These are phyloP conservation scores for Pituophis catenifer DNA, from an alignment of 2,113 vertebrate genomes.

Conservation along the genomic window DNA sequence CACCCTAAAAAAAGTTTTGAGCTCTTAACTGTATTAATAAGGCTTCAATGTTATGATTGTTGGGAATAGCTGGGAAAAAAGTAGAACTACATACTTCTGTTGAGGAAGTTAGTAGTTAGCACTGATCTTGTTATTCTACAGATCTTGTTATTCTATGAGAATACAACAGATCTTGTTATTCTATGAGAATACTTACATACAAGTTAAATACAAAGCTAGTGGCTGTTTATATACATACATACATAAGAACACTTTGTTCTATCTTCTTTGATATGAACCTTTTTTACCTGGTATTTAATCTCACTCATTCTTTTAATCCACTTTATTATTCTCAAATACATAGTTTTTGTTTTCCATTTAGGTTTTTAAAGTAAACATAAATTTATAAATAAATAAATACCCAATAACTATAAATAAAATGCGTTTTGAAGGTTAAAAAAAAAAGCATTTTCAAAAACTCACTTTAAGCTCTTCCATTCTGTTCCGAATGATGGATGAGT, in stretches of 20 bases:
- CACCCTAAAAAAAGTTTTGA: not conserved
- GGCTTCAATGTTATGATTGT: not conserved
- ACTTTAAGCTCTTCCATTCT: constrained; percentile 94
- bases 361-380: not conserved
- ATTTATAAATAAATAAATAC: not conserved
- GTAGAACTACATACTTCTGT: not conserved
- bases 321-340: not conserved
- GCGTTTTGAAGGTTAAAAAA: not conserved
- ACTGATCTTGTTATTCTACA: not conserved
- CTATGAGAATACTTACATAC: not conserved
- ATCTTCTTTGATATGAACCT: not conserved
- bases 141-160: too few species aligned
- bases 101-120: not conserved
- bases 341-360: not conserved
- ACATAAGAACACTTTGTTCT: not conserved
- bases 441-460: not conserved
- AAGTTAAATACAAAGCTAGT: not conserved
- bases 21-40: not conserved
- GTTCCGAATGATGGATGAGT: constrained; percentile 75
- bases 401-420: not conserved
- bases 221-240: not conserved
- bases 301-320: not conserved
- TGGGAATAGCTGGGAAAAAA: not conserved
- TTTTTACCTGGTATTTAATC: not conserved
- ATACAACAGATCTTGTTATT: too few species aligned